phyloP scores from a whole-genome alignment of 2,113 vertebrate genomes.

The Cyrtonyx montezumae region DNA sequence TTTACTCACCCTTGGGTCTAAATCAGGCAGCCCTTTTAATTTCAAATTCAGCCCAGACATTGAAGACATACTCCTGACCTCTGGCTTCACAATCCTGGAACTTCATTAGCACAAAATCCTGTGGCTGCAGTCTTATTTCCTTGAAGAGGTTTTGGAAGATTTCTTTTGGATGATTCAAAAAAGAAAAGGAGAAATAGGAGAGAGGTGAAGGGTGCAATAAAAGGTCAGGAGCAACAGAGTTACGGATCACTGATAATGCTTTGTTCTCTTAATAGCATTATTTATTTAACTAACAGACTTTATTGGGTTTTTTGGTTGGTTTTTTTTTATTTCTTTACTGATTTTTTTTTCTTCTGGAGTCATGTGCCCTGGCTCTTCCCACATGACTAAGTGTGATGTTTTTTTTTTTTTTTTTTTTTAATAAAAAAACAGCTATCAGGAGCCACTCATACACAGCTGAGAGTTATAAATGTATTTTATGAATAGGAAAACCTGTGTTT shows the following conservation, averaged over 20 bases:
- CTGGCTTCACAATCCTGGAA: background rate
- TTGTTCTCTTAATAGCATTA: background rate
- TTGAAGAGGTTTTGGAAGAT: conserved; percentile 27
- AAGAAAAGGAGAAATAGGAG: background rate
- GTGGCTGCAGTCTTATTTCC: conserved; percentile 10
- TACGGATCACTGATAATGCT: rapidly evolving
- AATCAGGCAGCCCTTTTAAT: background rate
- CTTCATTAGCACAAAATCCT: conserved; percentile 1
- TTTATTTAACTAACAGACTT: background rate
- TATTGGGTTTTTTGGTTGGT: background rate
- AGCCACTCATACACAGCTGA: background rate
- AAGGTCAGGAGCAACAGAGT: rapidly evolving
- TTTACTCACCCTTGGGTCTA: background rate
- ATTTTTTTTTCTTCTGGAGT: background rate
- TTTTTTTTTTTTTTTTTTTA: background rate
- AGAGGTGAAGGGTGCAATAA: background rate
- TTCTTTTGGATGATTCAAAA: conserved; percentile 22
- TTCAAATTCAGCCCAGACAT: background rate
- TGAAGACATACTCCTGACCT: background rate
- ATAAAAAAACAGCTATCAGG: background rate
- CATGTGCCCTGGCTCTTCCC: background rate
- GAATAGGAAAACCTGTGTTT: background rate
- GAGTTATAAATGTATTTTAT: background rate
- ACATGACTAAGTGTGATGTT: background rate
- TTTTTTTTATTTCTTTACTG: background rate